Evolutionary conservation across 2,797 vertebrate genomes (phyloP).

Genomic region (Trichosurus vulpecula): DNA sequence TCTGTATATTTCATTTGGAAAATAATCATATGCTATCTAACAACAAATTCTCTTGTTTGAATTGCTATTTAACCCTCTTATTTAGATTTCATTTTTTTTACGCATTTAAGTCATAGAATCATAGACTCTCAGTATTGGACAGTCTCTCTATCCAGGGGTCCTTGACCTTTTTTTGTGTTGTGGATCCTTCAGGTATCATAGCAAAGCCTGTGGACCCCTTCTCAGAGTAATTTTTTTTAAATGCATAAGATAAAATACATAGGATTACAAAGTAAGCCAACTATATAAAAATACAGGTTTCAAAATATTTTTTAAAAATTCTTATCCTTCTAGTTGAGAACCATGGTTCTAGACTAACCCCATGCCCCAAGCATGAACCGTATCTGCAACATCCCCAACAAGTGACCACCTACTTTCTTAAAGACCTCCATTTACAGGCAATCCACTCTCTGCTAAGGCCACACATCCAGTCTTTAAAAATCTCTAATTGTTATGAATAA

Average conservation of each 20-base stretch:
- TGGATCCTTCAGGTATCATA: neutral
- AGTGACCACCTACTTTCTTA: neutral
- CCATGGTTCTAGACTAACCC: neutral
- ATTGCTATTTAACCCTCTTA: neutral
- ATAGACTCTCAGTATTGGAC: neutral
- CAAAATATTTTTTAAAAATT: neutral
- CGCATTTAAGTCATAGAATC: neutral
- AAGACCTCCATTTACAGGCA: neutral
- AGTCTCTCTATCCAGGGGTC: neutral
- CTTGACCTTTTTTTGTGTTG: neutral
- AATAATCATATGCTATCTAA: slow-evolving; percentile 31
- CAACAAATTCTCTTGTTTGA: slow-evolving; percentile 11
- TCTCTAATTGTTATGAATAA: neutral
- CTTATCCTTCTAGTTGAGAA: neutral
- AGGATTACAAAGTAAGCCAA: neutral
- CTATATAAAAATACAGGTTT: neutral
- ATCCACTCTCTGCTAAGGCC: neutral
- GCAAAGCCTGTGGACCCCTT: neutral
- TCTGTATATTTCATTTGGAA: neutral
- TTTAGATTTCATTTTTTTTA: slow-evolving; percentile 39
- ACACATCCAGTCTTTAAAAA: neutral
- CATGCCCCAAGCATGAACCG: neutral
- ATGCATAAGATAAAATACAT: neutral
- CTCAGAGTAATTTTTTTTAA: slow-evolving; percentile 15
- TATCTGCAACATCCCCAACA: neutral